These are phyloP conservation scores for Branchinecta lindahli DNA, from an alignment of 1,140 invertebrate genomes.

Conservation along the genomic window DNA sequence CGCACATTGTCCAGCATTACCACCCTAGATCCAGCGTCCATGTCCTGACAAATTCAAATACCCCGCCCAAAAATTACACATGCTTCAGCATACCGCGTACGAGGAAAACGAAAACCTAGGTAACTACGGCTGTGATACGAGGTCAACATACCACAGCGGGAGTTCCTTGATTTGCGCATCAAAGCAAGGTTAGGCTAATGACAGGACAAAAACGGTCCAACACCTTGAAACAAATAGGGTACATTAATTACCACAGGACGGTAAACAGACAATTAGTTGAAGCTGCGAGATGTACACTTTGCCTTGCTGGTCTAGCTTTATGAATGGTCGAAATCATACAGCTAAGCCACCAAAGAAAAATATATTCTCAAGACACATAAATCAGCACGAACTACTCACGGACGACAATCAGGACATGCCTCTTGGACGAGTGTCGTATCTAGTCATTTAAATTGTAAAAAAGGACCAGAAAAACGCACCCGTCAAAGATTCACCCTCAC, in stretches of 20 bases:
- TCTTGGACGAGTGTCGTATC: slow-evolving; percentile 32
- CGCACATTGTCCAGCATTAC: not conserved
- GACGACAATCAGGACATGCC: slow-evolving; percentile 22
- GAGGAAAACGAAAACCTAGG: slow-evolving; percentile 16
- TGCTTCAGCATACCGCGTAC: not conserved
- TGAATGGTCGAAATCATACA: slow-evolving; percentile 38
- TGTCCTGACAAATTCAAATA: not conserved
- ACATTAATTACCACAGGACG: slow-evolving; percentile 14
- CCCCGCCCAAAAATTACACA: not conserved
- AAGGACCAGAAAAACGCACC: not conserved
- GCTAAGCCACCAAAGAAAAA: slow-evolving; percentile 45
- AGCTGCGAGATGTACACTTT: slow-evolving; percentile 29
- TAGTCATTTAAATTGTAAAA: slow-evolving; percentile 33
- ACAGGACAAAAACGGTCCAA: not conserved
- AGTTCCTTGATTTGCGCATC: slow-evolving; percentile 17
- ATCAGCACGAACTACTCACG: slow-evolving; percentile 2
- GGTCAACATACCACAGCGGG: slow-evolving; percentile 19
- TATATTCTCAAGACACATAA: slow-evolving; percentile 18
- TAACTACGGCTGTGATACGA: slow-evolving; percentile 22
- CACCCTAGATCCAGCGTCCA: slow-evolving; percentile 14
- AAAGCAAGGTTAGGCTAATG: not conserved
- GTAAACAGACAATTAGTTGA: not conserved
- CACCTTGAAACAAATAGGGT: slow-evolving; percentile 15
- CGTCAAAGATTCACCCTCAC: slow-evolving; percentile 1
- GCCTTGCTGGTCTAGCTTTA: slow-evolving; percentile 47